Percentiles rank a stretch among this genome's conserved stretches.
Evolutionary conservation across 1,140 invertebrate genomes (phyloP).

Genomic region (Protaetia brevitarsis): DNA sequence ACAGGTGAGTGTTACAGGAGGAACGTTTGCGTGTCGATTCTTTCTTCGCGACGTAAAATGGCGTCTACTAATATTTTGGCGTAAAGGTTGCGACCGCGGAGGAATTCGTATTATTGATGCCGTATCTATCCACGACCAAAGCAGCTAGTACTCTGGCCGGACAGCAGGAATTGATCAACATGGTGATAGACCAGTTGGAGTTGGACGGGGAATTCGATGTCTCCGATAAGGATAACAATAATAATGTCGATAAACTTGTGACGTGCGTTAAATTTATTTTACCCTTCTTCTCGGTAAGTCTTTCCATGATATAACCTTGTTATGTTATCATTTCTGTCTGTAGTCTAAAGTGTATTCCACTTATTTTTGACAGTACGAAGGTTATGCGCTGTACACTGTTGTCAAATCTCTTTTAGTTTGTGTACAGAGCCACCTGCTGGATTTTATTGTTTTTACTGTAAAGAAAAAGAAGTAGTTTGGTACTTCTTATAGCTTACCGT

Average conservation of each 20-base stretch:
- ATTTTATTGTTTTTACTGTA: too few relatives aligned
- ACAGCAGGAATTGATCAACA: constrained; percentile 81
- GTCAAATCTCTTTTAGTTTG: too few relatives aligned
- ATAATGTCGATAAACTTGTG: constrained; percentile 73
- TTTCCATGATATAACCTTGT: too few relatives aligned
- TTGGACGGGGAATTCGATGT: constrained; percentile 70
- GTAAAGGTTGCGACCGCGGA: constrained; percentile 82
- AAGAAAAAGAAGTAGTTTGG: too few relatives aligned
- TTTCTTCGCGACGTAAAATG: too few relatives aligned
- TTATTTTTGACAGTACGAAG: too few relatives aligned
- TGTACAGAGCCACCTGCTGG: too few relatives aligned
- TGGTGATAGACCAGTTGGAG: constrained; percentile 80
- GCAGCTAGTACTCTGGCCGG: constrained; percentile 76
- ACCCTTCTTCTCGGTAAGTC: constrained; percentile 83
- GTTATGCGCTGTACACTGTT: too few relatives aligned
- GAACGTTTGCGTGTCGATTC: too few relatives aligned
- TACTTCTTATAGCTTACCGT: too few relatives aligned
- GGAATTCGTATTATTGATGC: constrained; percentile 89
- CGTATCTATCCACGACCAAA: constrained; percentile 75
- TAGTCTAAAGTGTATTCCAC: too few relatives aligned
- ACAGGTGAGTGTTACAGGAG: constrained; percentile 61
- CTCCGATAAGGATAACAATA: constrained; percentile 72
- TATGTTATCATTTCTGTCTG: too few relatives aligned
- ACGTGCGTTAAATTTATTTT: constrained; percentile 81
- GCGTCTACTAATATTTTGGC: constrained; percentile 21